Conservation (phyloP, 2,888 invertebrate genomes). For the Phania funesta region DNA sequence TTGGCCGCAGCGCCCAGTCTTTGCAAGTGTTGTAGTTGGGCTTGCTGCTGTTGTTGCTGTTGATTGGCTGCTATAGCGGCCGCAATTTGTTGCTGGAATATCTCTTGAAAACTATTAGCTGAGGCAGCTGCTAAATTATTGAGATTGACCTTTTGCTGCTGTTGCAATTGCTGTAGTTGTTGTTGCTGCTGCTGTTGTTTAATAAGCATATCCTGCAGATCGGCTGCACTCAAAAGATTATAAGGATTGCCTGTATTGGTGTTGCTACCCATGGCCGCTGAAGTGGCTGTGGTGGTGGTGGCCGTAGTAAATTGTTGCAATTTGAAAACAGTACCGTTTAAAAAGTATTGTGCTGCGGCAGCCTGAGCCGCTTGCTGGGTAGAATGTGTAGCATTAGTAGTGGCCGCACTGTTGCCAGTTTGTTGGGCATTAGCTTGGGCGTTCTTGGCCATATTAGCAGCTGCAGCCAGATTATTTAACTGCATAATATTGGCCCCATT, state of each 20-base stretch:
- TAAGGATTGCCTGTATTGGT: slow-evolving; percentile 73
- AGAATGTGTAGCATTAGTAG: slow-evolving; percentile 72
- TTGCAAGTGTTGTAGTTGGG: slow-evolving; percentile 71
- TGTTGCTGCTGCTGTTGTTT: slow-evolving; percentile 73
- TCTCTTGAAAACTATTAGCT: slow-evolving; percentile 74
- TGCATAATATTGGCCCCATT: slow-evolving; percentile 81
- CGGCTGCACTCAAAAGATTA: slow-evolving; percentile 73
- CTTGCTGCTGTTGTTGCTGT: slow-evolving; percentile 75
- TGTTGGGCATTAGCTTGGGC: slow-evolving; percentile 59
- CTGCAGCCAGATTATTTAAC: slow-evolving; percentile 75
- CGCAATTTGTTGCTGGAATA: slow-evolving; percentile 74
- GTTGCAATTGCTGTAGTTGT: slow-evolving; percentile 68
- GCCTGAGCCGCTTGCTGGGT: slow-evolving; percentile 76
- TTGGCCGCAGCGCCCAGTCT: slow-evolving; percentile 74
- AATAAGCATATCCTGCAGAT: slow-evolving; percentile 74
- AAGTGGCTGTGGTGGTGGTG: slow-evolving; percentile 77
- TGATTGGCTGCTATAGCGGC: slow-evolving; percentile 70
- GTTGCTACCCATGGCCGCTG: slow-evolving; percentile 74
- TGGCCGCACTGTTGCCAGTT: slow-evolving; percentile 61
- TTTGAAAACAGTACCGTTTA: slow-evolving; percentile 80
- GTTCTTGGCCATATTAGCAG: slow-evolving; percentile 76
- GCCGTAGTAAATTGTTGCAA: slow-evolving; percentile 78
- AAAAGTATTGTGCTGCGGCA: slow-evolving; percentile 78
- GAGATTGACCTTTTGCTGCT: slow-evolving; percentile 70
- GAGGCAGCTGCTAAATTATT: slow-evolving; percentile 70